phyloP scores from a whole-genome alignment of 2,113 vertebrate species.

The Scomber scombrus region DNA sequence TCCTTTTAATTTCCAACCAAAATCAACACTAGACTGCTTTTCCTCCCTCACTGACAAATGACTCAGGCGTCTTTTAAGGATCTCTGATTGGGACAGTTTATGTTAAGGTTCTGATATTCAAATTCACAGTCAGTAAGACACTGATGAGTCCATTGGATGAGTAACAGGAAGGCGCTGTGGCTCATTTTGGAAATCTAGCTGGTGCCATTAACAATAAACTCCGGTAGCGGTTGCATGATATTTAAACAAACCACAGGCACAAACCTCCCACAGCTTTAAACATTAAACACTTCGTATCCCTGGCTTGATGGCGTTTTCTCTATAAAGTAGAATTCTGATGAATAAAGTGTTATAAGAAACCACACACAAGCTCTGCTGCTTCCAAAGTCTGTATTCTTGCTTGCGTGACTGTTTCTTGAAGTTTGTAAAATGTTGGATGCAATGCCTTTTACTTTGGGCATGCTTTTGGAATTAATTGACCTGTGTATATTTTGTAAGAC shows the following conservation, averaged over 20 bases:
- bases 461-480: slow-evolving; percentile 15
- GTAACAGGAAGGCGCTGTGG: slow-evolving; percentile 41
- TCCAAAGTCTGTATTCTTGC: slow-evolving; percentile 15
- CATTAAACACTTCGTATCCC: slow-evolving; percentile 47
- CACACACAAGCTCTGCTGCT: slow-evolving; percentile 24
- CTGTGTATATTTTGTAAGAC: slow-evolving; percentile 43
- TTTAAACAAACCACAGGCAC: slow-evolving; percentile 48
- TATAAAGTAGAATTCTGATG: slow-evolving; percentile 30
- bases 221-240: slow-evolving; percentile 45
- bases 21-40: slow-evolving; percentile 8
- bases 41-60: slow-evolving; percentile 9
- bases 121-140: slow-evolving; percentile 28
- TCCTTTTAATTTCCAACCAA: slow-evolving; percentile 28
- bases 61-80: neutral
- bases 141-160: slow-evolving; percentile 27
- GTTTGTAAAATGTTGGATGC: slow-evolving; percentile 23
- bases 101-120: slow-evolving; percentile 41
- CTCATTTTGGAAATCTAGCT: slow-evolving; percentile 32
- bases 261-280: slow-evolving; percentile 56
- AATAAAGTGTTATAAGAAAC: slow-evolving; percentile 38
- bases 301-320: slow-evolving; percentile 44
- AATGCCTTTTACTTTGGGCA: slow-evolving; percentile 11
- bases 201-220: slow-evolving; percentile 64
- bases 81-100: slow-evolving; percentile 35
- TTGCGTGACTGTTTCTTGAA: slow-evolving; percentile 24